phyloP scores from a whole-genome alignment of 2,888 invertebrate species.

The Microplitis deprimator region DNA sequence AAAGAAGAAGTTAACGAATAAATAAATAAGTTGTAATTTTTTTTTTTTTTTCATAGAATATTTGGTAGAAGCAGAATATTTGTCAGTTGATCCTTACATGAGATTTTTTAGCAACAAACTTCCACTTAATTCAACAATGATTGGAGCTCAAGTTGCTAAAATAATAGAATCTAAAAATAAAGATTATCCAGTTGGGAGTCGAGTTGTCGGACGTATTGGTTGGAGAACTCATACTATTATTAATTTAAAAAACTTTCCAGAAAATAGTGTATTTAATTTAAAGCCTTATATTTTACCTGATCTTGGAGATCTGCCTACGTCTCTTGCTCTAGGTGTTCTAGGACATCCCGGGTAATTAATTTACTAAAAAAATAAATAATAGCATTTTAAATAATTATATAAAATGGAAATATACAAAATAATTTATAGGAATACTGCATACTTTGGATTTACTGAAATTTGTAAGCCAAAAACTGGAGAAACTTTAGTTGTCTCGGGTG shows the following conservation, averaged over 20 bases:
- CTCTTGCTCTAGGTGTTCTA: slow-evolving; percentile 78
- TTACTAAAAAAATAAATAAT: not conserved
- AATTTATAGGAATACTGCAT: slow-evolving; percentile 78
- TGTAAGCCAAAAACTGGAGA: slow-evolving; percentile 82
- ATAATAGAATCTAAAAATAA: slow-evolving; percentile 79
- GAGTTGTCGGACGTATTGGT: slow-evolving; percentile 78
- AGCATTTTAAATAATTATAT: not conserved
- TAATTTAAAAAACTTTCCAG: slow-evolving; percentile 53
- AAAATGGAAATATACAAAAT: not conserved
- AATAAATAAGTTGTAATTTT: no score
- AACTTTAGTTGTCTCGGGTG: slow-evolving; percentile 82
- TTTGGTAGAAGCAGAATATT: slow-evolving; percentile 71
- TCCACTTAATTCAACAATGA: slow-evolving; percentile 78
- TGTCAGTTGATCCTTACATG: slow-evolving; percentile 81
- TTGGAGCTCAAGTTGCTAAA: slow-evolving; percentile 81
- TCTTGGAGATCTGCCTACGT: slow-evolving; percentile 75
- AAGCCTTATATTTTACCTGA: slow-evolving; percentile 74
- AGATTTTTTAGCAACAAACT: slow-evolving; percentile 74
- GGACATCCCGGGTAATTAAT: slow-evolving; percentile 80
- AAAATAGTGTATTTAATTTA: accelerated
- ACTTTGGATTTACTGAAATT: slow-evolving; percentile 82
- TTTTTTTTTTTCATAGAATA: slow-evolving; percentile 73
- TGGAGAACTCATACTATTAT: slow-evolving; percentile 79
- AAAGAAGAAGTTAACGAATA: slow-evolving; percentile 8
- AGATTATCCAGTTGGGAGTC: slow-evolving; percentile 77